Evolutionary conservation across 2,888 invertebrate genomes (phyloP).

Genomic region (Phyto melanocephala): DNA sequence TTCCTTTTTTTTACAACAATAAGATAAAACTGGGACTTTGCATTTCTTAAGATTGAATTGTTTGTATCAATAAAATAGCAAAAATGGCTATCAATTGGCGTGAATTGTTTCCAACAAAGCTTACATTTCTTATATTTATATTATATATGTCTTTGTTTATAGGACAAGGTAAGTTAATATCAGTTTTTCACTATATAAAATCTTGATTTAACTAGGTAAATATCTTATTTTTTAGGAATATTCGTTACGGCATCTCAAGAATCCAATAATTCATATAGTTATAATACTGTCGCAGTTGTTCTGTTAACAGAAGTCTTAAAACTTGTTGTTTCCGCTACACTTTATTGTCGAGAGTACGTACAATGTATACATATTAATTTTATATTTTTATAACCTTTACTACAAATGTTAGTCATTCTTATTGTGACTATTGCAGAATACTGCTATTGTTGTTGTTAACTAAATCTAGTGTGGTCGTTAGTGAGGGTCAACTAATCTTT

Average conservation of each 20-base stretch:
- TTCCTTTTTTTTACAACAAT: no score
- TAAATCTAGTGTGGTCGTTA: no score
- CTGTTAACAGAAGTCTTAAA: constrained; percentile 93
- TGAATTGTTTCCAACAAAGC: constrained; percentile 90
- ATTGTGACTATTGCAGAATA: no score
- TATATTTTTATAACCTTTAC: not conserved
- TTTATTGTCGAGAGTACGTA: constrained; percentile 86
- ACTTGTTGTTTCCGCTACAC: constrained; percentile 84
- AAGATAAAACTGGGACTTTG: no score
- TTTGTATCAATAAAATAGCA: no score
- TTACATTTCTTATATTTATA: constrained; percentile 89
- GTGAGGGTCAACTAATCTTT: no score
- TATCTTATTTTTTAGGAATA: constrained; percentile 84
- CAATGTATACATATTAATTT: no score
- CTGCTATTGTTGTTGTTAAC: no score
- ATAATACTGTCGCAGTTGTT: constrained; percentile 93
- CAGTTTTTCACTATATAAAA: not conserved
- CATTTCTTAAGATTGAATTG: no score
- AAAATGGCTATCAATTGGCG: constrained; percentile 79
- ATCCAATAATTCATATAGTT: constrained; percentile 88
- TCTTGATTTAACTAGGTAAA: not conserved
- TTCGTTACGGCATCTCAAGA: constrained; percentile 94
- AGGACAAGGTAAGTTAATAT: constrained; percentile 87
- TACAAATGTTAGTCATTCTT: no score
- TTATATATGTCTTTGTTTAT: constrained; percentile 93